Conservation (phyloP, 2,113 vertebrate species). For the Eptesicus fuscus region DNA sequence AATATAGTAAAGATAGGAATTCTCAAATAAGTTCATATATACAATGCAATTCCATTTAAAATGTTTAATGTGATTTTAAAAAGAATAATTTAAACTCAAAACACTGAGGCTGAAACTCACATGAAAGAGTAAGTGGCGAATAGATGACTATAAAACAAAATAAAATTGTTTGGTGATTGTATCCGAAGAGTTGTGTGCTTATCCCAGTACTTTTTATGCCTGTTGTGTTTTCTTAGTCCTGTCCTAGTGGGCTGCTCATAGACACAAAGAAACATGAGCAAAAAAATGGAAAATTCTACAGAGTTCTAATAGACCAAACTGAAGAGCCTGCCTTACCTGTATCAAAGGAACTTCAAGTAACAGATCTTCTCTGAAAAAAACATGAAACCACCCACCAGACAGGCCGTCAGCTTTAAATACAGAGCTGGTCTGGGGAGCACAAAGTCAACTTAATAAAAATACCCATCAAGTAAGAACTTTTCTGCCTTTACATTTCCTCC, state of each 20-base stretch:
- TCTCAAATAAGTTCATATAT: background rate
- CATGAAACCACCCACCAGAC: background rate
- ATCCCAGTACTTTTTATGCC: background rate
- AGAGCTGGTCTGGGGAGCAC: background rate
- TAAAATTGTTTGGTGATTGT: background rate
- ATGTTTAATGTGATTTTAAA: background rate
- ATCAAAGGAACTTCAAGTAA: background rate
- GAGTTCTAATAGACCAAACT: background rate
- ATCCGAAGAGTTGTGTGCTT: background rate
- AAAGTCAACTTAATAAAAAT: background rate
- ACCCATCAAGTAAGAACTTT: background rate
- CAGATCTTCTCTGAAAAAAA: background rate
- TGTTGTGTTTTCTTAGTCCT: background rate
- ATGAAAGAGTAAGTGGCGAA: background rate
- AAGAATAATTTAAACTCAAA: background rate
- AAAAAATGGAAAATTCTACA: background rate
- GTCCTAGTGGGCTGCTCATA: background rate
- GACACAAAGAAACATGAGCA: background rate
- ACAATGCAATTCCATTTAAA: background rate
- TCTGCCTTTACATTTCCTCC: background rate
- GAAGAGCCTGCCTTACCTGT: background rate
- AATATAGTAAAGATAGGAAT: background rate
- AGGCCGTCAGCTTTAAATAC: background rate
- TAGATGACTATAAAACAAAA: conserved; percentile 6
- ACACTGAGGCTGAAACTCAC: background rate